A percentile compares a stretch with the other conserved stretches of the same genome.
These are phyloP conservation scores for Eupristina koningsbergeri DNA, from an alignment of 1,140 invertebrate genomes.

Conservation along the genomic window DNA sequence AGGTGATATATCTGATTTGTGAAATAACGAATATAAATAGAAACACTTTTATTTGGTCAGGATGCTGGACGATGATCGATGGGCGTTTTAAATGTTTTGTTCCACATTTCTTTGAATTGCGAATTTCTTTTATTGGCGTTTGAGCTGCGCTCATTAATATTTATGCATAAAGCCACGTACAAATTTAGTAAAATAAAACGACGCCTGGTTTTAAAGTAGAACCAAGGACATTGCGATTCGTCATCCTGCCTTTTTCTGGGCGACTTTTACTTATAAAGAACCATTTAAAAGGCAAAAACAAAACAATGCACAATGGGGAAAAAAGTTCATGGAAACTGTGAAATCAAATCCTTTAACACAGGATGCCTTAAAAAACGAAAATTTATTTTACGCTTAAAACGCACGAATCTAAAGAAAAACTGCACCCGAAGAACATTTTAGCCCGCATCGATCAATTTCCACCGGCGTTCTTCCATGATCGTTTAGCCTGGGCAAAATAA, in stretches of 20 bases:
- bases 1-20: background rate
- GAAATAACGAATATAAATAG: background rate
- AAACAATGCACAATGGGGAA: background rate
- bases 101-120: background rate
- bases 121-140: background rate
- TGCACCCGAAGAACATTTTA: background rate
- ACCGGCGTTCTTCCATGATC: background rate
- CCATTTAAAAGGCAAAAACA: background rate
- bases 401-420: background rate
- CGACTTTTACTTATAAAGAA: background rate
- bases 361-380: background rate
- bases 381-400: background rate
- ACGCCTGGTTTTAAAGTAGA: background rate
- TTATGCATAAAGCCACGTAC: background rate
- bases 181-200: background rate
- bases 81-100: background rate
- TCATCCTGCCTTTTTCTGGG: background rate
- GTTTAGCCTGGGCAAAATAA: background rate
- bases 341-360: background rate
- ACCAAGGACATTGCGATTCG: background rate
- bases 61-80: background rate
- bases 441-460: background rate
- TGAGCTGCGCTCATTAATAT: background rate
- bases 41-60: background rate
- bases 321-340: constrained; percentile 2